Conservation (phyloP, 2,888 invertebrate species). For the Drosophila buzzatii region DNA sequence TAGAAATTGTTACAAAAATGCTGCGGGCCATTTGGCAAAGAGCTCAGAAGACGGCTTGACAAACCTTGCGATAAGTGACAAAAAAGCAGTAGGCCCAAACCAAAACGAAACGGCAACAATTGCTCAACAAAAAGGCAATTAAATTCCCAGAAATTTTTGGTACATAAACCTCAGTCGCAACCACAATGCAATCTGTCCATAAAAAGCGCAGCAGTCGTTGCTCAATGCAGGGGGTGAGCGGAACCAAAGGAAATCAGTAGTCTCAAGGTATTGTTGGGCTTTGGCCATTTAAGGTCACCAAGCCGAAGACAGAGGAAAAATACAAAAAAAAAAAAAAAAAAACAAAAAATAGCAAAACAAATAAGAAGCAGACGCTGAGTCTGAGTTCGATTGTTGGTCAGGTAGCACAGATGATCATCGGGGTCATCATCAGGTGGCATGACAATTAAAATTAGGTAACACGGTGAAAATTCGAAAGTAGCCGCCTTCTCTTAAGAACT, state of each 20-base stretch:
- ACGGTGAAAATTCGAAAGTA: slow-evolving; percentile 79
- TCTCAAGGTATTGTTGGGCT: slow-evolving; percentile 31
- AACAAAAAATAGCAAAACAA: slow-evolving; percentile 58
- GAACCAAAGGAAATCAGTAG: slow-evolving; percentile 35
- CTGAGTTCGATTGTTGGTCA: slow-evolving; percentile 29
- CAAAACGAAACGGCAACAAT: slow-evolving; percentile 39
- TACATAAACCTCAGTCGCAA: slow-evolving; percentile 26
- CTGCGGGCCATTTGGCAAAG: slow-evolving; percentile 72
- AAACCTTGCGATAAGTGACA: slow-evolving; percentile 45
- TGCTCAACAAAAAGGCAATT: slow-evolving; percentile 68
- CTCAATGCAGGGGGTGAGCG: slow-evolving; percentile 7
- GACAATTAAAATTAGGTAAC: slow-evolving; percentile 82
- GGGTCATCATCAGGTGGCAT: slow-evolving; percentile 77
- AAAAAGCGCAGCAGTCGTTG: slow-evolving; percentile 43
- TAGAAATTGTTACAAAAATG: slow-evolving; percentile 64
- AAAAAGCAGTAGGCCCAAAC: slow-evolving; percentile 34
- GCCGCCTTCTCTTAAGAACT: slow-evolving; percentile 74
- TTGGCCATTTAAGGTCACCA: slow-evolving; percentile 53
- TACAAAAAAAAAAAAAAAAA: slow-evolving; percentile 2
- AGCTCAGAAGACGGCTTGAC: slow-evolving; percentile 45
- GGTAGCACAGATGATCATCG: slow-evolving; percentile 47
- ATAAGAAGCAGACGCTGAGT: slow-evolving; percentile 28
- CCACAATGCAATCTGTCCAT: slow-evolving; percentile 59
- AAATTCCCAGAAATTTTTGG: slow-evolving; percentile 69
- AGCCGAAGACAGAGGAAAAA: not conserved